These are phyloP conservation scores for Elaphurus davidianus DNA, from an alignment of 2,113 vertebrate genomes.

Conservation along the genomic window DNA sequence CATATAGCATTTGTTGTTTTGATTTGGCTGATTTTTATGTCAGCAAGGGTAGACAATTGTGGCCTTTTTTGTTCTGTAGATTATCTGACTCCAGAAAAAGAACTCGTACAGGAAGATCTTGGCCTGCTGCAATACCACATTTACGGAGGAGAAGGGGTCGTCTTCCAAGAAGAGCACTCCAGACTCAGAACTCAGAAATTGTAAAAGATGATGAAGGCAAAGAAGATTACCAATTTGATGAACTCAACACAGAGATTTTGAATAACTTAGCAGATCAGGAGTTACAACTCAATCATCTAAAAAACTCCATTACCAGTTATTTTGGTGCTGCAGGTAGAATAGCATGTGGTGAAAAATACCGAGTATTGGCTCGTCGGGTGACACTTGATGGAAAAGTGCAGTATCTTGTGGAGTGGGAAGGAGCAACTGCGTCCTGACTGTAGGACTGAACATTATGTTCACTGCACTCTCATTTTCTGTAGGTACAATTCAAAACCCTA, in stretches of 20 bases:
- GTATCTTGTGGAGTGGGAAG: slow-evolving; percentile 99
- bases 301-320: slow-evolving; percentile 98
- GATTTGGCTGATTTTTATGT: slow-evolving; percentile 15
- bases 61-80: slow-evolving; percentile 56
- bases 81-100: slow-evolving; percentile 91
- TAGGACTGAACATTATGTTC: slow-evolving; percentile 82
- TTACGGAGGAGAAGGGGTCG: slow-evolving; percentile 89
- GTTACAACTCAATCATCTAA: slow-evolving; percentile 95
- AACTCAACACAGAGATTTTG: slow-evolving; percentile 93
- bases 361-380: slow-evolving; percentile 94
- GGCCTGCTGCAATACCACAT: slow-evolving; percentile 89
- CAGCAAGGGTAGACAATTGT: neutral
- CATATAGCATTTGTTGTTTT: slow-evolving; percentile 28
- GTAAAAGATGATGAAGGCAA: slow-evolving; percentile 88
- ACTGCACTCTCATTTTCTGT: slow-evolving; percentile 83
- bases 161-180: slow-evolving; percentile 91
- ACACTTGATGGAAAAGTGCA: slow-evolving; percentile 98
- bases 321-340: slow-evolving; percentile 97
- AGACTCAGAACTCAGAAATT: slow-evolving; percentile 91
- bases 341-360: slow-evolving; percentile 97
- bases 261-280: slow-evolving; percentile 93
- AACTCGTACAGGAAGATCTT: slow-evolving; percentile 88
- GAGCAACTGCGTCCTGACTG: slow-evolving; percentile 96
- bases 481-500: slow-evolving; percentile 79
- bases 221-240: slow-evolving; percentile 87